Evolutionary conservation across 2,888 invertebrate genomes (phyloP), one percentile per base, ranked within the genome.

Genomic region (Hypomecis atomaria): DNA sequence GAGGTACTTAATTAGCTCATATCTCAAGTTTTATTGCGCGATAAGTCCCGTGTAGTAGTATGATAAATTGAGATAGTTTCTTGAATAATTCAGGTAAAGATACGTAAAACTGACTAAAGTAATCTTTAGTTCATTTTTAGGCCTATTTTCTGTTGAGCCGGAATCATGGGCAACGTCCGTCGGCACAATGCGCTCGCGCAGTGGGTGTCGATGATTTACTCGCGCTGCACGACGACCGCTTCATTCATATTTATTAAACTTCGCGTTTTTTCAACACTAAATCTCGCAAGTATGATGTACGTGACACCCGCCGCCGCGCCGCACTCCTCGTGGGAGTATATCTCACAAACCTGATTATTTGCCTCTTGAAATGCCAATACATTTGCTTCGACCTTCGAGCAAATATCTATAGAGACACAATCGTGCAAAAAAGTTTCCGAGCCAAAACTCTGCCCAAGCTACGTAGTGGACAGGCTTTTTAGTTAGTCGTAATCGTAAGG

Each of bases 141-240:
- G 11, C 43, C 36, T 37, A 11, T 40, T 47, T 34, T 23, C 44
- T 7, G 52, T 53, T n/a, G n/a, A 34, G 4, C 48, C 44, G n/a
- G 49, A 55, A 55, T 59, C 49, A 55, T 66, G 62, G 55, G 23
- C 59, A 59, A 47, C 49, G 55, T 48, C 48, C 43, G 56, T 37
- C 71, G 54, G 72, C 74, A 78, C 77, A 81, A 79, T 76, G 82
- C 79, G 83, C 78, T 56, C 70, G 79, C 88, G 78, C 88, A 83
- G 90, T 90, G 90, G 90, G 90, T 87, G 89, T 87, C 83, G 73
- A 81, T 88, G 88, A 90, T 89, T 88, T 89, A 88, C 86, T 74
- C 77, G 62, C 78, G 74, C 78, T 71, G 70, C 79, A 79, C 78
- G 75, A 78, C 76, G 68, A 71, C 78, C 74, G 79, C 81, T 82